phyloP scores from a whole-genome alignment of 2,888 invertebrate genomes.

The Ormyrus thymus region DNA sequence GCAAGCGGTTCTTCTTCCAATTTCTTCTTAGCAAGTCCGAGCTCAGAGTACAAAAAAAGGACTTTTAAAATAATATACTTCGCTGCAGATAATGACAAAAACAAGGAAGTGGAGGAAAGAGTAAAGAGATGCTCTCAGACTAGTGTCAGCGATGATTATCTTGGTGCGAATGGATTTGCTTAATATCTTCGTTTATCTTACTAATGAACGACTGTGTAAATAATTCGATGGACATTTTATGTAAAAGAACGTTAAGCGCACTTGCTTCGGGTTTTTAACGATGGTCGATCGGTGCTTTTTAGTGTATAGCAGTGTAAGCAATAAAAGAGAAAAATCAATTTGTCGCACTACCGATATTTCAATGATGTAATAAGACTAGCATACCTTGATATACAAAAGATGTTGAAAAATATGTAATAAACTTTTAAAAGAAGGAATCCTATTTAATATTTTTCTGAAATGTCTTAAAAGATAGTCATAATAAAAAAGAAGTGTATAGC shows the following conservation, averaged over 20 bases:
- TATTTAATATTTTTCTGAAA: slow-evolving; percentile 47
- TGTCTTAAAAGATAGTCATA: slow-evolving; percentile 19
- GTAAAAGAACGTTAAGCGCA: slow-evolving; percentile 39
- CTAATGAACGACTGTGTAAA: slow-evolving; percentile 37
- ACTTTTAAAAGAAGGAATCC: slow-evolving; percentile 27
- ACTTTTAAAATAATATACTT: background rate
- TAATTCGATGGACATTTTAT: slow-evolving; percentile 48
- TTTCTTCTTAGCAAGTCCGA: slow-evolving; percentile 70
- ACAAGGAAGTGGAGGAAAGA: slow-evolving; percentile 5
- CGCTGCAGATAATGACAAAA: background rate
- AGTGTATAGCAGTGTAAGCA: slow-evolving; percentile 38
- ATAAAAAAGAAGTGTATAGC: slow-evolving; percentile 14
- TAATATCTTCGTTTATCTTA: slow-evolving; percentile 39
- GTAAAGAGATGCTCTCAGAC: slow-evolving; percentile 21
- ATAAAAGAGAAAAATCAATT: slow-evolving; percentile 24
- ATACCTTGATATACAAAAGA: slow-evolving; percentile 4
- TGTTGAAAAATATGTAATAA: slow-evolving; percentile 21
- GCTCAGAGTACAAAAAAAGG: slow-evolving; percentile 53
- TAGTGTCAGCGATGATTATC: slow-evolving; percentile 24
- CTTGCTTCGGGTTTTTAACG: slow-evolving; percentile 48
- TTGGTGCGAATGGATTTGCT: slow-evolving; percentile 32
- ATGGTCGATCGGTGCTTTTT: slow-evolving; percentile 54
- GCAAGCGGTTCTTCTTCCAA: slow-evolving; percentile 68
- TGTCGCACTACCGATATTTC: slow-evolving; percentile 19
- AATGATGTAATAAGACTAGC: slow-evolving; percentile 2